A percentile compares a stretch with the other conserved stretches of the same genome.
These are phyloP conservation scores for Orthosia gracilis DNA, from an alignment of 2,888 invertebrate genomes.

Conservation along the genomic window DNA sequence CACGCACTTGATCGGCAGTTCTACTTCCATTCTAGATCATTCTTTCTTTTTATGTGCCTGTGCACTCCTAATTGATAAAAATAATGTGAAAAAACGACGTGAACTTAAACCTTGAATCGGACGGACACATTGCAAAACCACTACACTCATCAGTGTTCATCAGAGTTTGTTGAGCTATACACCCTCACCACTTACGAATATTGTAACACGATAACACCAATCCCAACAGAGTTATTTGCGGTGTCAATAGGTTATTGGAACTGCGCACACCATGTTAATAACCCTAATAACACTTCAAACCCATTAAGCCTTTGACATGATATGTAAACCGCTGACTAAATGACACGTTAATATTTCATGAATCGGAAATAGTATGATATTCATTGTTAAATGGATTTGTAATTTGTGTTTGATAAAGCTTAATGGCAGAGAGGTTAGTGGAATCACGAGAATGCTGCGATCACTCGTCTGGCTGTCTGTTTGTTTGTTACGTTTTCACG, in stretches of 20 bases:
- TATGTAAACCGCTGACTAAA: conserved; percentile 36
- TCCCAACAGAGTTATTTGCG: conserved; percentile 40
- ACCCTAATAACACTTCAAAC: conserved; percentile 43
- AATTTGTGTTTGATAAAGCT: not conserved
- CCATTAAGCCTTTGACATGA: conserved; percentile 51
- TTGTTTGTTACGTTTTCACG: too few species aligned
- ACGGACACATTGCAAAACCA: too few species aligned
- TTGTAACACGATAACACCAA: conserved; percentile 46
- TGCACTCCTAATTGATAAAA: too few species aligned
- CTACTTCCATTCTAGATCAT: too few species aligned
- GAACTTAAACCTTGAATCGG: too few species aligned
- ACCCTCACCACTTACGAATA: conserved; percentile 12
- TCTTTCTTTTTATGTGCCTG: too few species aligned
- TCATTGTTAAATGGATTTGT: conserved; percentile 21
- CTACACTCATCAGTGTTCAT: not conserved
- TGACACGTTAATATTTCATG: conserved; percentile 53
- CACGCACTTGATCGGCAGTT: too few species aligned
- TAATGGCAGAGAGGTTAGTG: not conserved
- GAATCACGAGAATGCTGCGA: not conserved
- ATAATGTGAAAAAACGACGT: too few species aligned
- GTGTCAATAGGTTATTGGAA: conserved; percentile 54
- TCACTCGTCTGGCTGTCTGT: not conserved
- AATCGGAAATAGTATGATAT: conserved; percentile 20
- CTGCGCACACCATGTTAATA: conserved; percentile 36
- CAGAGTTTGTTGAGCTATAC: not conserved